Evolutionary conservation across 2,797 vertebrate genomes (phyloP).

Genomic region (Gadopsis bispinosus): DNA sequence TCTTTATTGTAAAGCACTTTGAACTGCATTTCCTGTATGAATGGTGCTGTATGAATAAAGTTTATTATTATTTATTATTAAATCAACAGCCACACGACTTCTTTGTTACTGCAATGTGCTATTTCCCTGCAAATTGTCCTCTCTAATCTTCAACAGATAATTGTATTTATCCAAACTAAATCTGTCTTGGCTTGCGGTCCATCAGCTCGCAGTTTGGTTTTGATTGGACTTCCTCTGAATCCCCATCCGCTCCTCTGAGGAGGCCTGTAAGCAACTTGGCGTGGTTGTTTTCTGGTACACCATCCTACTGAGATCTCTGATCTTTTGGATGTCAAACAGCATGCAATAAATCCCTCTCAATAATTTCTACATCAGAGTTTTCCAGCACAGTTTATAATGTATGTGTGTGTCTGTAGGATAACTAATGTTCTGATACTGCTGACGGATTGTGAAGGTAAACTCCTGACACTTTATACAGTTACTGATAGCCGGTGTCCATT

Average conservation of each 20-base stretch:
- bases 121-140: constrained; percentile 61
- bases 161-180: constrained; percentile 59
- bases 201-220: constrained; percentile 22
- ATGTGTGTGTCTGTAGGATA: background rate
- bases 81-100: constrained; percentile 60
- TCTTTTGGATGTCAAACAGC: constrained; percentile 24
- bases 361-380: background rate
- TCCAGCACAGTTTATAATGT: background rate
- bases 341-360: constrained; percentile 11
- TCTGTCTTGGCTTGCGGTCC: constrained; percentile 38
- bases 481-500: background rate
- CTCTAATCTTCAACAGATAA: constrained; percentile 62
- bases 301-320: constrained; percentile 26
- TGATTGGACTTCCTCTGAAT: constrained; percentile 47
- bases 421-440: background rate
- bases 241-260: constrained; percentile 2
- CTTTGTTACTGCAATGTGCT: constrained; percentile 59
- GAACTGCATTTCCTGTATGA: too few species aligned
- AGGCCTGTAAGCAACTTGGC: constrained; percentile 15
- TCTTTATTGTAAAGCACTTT: too few species aligned
- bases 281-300: constrained; percentile 21
- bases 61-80: too few species aligned
- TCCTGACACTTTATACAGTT: background rate
- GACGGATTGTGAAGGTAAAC: background rate
- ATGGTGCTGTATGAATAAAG: too few species aligned